Base-by-base conservation (phyloP, 2,113 vertebrate species). In the Dipodomys merriami region DNA sequence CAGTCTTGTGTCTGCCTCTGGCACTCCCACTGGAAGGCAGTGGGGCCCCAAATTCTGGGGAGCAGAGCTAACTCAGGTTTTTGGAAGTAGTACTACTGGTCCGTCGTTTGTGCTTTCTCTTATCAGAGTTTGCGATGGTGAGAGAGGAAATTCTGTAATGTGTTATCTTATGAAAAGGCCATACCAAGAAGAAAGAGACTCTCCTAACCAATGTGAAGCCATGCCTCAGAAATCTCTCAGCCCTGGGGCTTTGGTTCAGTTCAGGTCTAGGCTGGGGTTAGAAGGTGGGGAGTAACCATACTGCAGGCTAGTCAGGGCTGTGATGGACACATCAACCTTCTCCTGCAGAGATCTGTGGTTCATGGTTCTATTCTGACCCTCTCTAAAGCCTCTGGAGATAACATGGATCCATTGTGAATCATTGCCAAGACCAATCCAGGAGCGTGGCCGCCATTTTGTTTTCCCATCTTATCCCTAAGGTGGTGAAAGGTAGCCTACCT, bases 241-340 rank as follows among this genome's bases (percentile, higher is more conserved):
- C 53, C 25, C 22, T 18, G 23, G 81, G 53, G 5, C 72, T 83
- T 35, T 73, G 7, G 10, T 18, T 67, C 39, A 27, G 29, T 69
- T 57, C 53, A 3, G 30, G 46, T 16, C 23, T 82, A 62, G 72
- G 67, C 7, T n/a, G 23, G 15, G 49, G 33, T 3, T 22, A 5
- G 71, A 33, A 25, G 30, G 35, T 33, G 20, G 1, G 0, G 9
- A 13, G 16, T 39, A 8, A 12, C 73, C 71, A 33, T 35, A 1
- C 2, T 1, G 71, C 33, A 7, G 3, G 19, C 33, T 16, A 25
- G 27, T 23, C 27, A 49, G 10, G n/a, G 46, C n/a, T 4, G 12
- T 49, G 15, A 3, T 53, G 23, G 68, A 64, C 15, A 18, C 0
- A 0, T 73, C 9, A 12, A 0, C 2, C 7, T 5, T 29, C 8